Evolutionary conservation across 2,888 invertebrate species (phyloP), one percentile per base, ranked within the genome.

Genomic region (Volucella zonaria): DNA sequence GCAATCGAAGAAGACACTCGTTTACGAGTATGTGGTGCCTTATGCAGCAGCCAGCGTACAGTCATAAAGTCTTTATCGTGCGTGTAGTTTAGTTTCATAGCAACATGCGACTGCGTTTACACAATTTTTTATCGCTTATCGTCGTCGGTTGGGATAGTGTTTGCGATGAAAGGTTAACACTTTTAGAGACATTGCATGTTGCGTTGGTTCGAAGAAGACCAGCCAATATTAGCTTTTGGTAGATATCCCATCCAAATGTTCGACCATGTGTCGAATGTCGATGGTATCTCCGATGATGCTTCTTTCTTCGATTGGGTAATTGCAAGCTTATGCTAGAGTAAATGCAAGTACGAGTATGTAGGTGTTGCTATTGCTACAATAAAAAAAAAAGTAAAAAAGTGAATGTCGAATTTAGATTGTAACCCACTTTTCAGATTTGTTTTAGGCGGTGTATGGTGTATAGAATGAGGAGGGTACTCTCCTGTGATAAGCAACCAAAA

Each of bases 251-350:
- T 56, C 45, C 15, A 38, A 31, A 31, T 14, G 38, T 9, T 6
- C 6, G 6, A 31, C 31, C 6, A 31, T 31, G 14, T 56, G 31
- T 56, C 56, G 14, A 56, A 38, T 47, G 42, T 45, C 56, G 56
- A 61, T 61, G 73, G 8, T 62, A 54, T 73, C 54, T 40, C 31
- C 31, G 9, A 52, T 45, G 73, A 49, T 56, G 64, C 64, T 58
- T 64, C 74, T 64, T 73, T 52, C 47, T 51, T 45, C 56, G 56
- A 66, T 74, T 74, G 56, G 42, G 74, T 56, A 74, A 74, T 42
- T 49, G 56, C 12, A 40, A 14, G 38, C 6, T 31, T 6, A 15
- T 51, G 56, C 47, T 74, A 56, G 74, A 42, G 40, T 56, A 74
- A 74, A 47, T 3, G 11, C 23, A 40, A 10, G 9, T 49, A 14